Evolutionary conservation across 2,797 vertebrate genomes (phyloP), one percentile per base, ranked within the genome.

Genomic region (Gephyroberyx darwinii): DNA sequence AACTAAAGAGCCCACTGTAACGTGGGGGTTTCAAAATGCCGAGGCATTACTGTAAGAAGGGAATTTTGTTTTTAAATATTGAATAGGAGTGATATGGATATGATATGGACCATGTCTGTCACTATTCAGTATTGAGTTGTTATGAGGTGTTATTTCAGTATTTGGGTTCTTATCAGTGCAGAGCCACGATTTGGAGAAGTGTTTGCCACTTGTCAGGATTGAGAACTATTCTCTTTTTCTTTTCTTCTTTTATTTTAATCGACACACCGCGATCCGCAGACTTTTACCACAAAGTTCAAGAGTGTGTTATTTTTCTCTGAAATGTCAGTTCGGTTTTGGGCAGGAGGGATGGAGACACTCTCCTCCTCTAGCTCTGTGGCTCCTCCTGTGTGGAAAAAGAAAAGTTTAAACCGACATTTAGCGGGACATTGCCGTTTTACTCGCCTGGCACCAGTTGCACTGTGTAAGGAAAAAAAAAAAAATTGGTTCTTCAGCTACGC

Each of bases 41-140:
- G 22, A 26, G 22, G 22, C 3, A 26, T 26, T 26, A 35, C 30
- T 57, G 52, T 41, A 41, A 26, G 53, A 78, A 56, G 69, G 75
- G 68, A 63, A 17, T 54, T 59, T 10, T 35, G 59, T 22, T 33
- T 58, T 19, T 8, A 20, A 52, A 12, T 41, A 53, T 0, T 14
- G 14, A 51, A 20, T 14, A 43, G 37, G 14, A 20, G 1, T 37
- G 33, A 65, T 20, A 8, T 69, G 54, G 63, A 54, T 66, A 13
- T 54, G 62, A 30, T 35, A 43, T 51, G 14, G 30, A 19, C 30
- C 16, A 57, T 65, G 37, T 62, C 74, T 35, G 10, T 65, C 19
- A 41, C 22, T 68, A n/a, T 80, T 73, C 47, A 70, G 53, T 22
- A 16, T 59, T 37, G 19, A 22, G 43, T 10, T 74, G 16, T 70